These are phyloP conservation scores for Melanotaenia parkinsoni DNA, from an alignment of 2,797 vertebrate species.

Conservation along the genomic window DNA sequence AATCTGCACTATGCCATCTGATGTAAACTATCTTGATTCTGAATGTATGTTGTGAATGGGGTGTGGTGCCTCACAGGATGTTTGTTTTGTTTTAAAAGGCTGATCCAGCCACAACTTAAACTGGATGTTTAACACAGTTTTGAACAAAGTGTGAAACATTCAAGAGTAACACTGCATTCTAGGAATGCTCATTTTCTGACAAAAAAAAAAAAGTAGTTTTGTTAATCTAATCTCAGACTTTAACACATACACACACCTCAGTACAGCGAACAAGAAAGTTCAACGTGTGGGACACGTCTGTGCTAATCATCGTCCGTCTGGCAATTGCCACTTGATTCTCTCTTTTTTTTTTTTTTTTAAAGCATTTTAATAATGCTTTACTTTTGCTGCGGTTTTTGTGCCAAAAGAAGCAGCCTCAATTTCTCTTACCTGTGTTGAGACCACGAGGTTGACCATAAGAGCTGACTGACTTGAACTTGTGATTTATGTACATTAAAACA, in stretches of 20 bases:
- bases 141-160: slow-evolving; percentile 35
- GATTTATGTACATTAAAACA: slow-evolving; percentile 2
- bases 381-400: slow-evolving; percentile 17
- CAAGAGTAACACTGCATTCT: slow-evolving; percentile 65
- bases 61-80: slow-evolving; percentile 9
- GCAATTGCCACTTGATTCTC: not conserved
- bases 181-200: slow-evolving; percentile 58
- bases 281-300: not conserved
- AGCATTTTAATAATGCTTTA: not conserved
- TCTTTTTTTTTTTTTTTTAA: not conserved
- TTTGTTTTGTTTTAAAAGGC: slow-evolving; percentile 11
- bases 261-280: not conserved
- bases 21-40: slow-evolving; percentile 23
- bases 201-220: slow-evolving; percentile 1
- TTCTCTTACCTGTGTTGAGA: not conserved
- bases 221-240: slow-evolving; percentile 1
- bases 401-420: slow-evolving; percentile 18
- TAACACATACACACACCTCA: not conserved
- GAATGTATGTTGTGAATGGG: slow-evolving; percentile 6
- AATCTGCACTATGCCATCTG: slow-evolving; percentile 10
- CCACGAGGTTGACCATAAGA: not conserved
- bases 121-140: slow-evolving; percentile 24
- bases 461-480: slow-evolving; percentile 13
- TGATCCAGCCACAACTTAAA: slow-evolving; percentile 27
- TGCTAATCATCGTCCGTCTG: slow-evolving; percentile 9